Base-by-base conservation (phyloP, 2,113 vertebrate genomes). In the Eretmochelys imbricata region DNA sequence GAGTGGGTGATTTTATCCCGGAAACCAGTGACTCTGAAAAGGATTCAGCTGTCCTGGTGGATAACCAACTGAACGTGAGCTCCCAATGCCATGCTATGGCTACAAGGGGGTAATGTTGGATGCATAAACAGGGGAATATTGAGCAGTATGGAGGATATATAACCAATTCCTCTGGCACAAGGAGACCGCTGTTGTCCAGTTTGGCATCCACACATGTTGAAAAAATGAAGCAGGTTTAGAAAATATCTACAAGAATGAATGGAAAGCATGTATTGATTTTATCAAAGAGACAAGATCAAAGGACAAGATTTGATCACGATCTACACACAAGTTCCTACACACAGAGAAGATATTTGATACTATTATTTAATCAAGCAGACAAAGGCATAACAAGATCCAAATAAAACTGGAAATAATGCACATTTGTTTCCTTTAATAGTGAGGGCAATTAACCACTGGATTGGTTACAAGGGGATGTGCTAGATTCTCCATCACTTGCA, bases 371-470 rank as follows among this genome's bases (percentile, higher is more conserved):
- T 50, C 65, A 22, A 84, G n/a, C 72, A 94, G 86, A 82, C 54
- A 93, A 88, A 90, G 27, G 53, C 42, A 48, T 10, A 69, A 72
- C n/a, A 72, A 6, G 53, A 93, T 4, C 82, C 80, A 84, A 88
- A 13, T n/a, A 35, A 14, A 91, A 54, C 19, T 88, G 81, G 80
- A 91, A 93, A 81, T 0, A 4, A 93, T 80, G 91, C 50, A 92
- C 42, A 92, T 92, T 94, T 95, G 96, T 95, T 87, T 92, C 50
- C 69, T 89, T 72, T 96, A 96, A 93, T 84, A 62, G 49, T 84
- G 75, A 85, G 42, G 89, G 92, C 95, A 96, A 96, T 96, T 95
- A 97, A 96, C 91, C 54, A 75, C 84, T 85, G 92, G 88, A 80
- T 76, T 91, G 85, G 57, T 93, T 81, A 81, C 85, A 76, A 59